Conservation (phyloP, 2,797 vertebrate genomes). For the Simalia tracyae region DNA sequence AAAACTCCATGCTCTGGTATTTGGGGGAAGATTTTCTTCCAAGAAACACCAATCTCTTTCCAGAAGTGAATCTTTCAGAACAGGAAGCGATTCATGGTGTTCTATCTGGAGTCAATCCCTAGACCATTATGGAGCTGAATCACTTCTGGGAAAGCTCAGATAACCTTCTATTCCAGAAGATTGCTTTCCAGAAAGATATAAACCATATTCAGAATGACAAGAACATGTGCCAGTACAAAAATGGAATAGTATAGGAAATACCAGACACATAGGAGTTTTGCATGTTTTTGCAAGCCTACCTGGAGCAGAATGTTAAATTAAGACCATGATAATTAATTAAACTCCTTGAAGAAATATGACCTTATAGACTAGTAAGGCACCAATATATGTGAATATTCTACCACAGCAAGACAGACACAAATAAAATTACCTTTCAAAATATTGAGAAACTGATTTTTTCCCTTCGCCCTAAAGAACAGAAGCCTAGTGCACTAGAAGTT, state of each 20-base stretch:
- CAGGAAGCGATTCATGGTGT: too few species aligned
- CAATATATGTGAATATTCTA: neutral
- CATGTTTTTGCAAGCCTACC: neutral
- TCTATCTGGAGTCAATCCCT: too few species aligned
- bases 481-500: neutral
- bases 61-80: too few species aligned
- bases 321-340: neutral
- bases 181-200: too few species aligned
- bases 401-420: neutral
- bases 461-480: neutral
- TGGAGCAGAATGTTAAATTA: conserved; percentile 3
- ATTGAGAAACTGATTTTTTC: neutral
- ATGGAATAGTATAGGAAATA: too few species aligned
- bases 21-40: neutral
- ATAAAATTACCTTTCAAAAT: neutral
- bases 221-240: too few species aligned
- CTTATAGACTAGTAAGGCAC: neutral
- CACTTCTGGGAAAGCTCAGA: too few species aligned
- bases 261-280: conserved; percentile 6
- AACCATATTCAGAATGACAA: too few species aligned
- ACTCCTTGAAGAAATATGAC: neutral
- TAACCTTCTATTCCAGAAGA: too few species aligned
- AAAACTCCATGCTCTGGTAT: neutral
- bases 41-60: neutral
- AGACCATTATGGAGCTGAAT: too few species aligned